Evolutionary conservation across 2,113 vertebrate species (phyloP).

Genomic region (Geococcyx californianus): DNA sequence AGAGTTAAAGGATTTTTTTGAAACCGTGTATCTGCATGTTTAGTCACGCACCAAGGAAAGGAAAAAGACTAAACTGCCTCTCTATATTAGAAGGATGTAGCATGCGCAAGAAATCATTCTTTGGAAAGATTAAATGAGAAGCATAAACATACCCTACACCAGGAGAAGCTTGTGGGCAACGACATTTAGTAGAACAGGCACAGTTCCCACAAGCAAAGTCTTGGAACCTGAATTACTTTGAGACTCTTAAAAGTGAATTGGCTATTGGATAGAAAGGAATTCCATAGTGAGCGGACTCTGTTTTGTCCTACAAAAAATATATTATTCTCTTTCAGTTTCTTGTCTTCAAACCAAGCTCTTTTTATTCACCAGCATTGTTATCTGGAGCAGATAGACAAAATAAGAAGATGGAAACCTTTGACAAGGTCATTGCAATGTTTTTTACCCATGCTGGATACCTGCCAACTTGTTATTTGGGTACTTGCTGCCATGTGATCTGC

Average conservation of each 20-base stretch:
- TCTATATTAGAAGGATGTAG: neutral
- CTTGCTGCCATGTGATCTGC: neutral
- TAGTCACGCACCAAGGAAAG: neutral
- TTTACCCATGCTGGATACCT: neutral
- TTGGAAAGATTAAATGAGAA: neutral
- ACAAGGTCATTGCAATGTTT: neutral
- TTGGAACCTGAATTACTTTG: neutral
- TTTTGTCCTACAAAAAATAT: neutral
- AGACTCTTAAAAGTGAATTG: neutral
- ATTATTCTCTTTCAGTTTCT: neutral
- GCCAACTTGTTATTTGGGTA: neutral
- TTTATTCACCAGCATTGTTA: neutral
- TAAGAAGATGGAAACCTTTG: neutral
- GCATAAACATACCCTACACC: neutral
- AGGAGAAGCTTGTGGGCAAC: neutral
- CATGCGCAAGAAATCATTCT: neutral
- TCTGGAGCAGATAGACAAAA: neutral
- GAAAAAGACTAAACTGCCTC: neutral
- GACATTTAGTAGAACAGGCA: neutral
- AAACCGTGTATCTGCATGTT: neutral
- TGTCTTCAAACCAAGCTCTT: neutral
- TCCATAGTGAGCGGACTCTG: neutral
- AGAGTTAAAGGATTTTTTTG: neutral
- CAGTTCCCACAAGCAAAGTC: neutral
- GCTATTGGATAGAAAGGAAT: neutral